Base-by-base conservation (phyloP, 2,797 vertebrate species). In the Tolypeutes matacus region DNA sequence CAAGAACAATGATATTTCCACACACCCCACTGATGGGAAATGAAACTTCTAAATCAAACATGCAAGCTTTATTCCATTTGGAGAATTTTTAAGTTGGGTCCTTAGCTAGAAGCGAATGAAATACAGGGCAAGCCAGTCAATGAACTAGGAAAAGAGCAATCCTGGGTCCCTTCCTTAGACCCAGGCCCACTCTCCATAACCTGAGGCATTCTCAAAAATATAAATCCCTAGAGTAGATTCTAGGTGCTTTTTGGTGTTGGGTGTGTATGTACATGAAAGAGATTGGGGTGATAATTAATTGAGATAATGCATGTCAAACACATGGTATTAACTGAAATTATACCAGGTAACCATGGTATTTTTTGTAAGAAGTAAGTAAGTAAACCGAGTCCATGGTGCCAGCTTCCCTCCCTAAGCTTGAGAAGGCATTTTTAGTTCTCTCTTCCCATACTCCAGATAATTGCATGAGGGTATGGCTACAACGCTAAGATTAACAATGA, bases 161-260 rank as follows among this genome's bases (percentile, higher is more conserved):
- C 64, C 80, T 51, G 34, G 70, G 73, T 84, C 62, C 51, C 14
- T 56, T 70, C 77, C 58, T 89, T 27, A 34, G 81, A 91, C 34
- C 51, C 23, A 27, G 49, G 31, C 8, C 29, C 60, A n/a, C 0
- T 56, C 23, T 69, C 53, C 67, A 18, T 13, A 73, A 56, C 82
- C 72, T 0, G 18, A 64, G 56, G 51, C 46, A 13, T 14, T 69
- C 72, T 92, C 12, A 8, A 20, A 70, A 72, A 42, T 46, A n/a
- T 69, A 88, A 95, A 92, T 49, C 64, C 77, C 56, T 89, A 0
- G 14, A 14, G 31, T 90, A 60, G 69, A 91, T 75, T 93, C 96
- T 96, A 82, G 96, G 95, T 92, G 92, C 91, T 96, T 96, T 97
- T 86, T 87, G 75, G 64, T 70, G 53, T 42, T 92, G 92, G 81